Evolutionary conservation across 2,888 invertebrate genomes (phyloP).

Genomic region (Drosophila atripex): DNA sequence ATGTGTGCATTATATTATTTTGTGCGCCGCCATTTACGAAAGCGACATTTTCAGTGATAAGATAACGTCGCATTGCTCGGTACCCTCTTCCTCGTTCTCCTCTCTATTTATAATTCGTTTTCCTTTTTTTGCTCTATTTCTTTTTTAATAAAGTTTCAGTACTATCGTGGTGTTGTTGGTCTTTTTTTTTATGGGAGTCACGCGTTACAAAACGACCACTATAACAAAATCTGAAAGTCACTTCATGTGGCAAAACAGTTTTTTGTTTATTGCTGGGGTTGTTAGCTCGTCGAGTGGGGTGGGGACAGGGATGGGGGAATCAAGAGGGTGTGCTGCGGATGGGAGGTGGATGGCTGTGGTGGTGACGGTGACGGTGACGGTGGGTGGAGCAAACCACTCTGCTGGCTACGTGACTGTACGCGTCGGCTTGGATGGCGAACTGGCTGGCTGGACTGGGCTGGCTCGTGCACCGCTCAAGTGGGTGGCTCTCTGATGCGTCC

Average conservation of each 20-base stretch:
- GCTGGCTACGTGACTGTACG: slow-evolving; percentile 74
- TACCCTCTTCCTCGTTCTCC: slow-evolving; percentile 13
- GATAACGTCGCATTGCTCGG: slow-evolving; percentile 57
- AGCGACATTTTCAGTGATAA: slow-evolving; percentile 67
- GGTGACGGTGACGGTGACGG: slow-evolving; percentile 3
- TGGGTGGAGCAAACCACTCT: slow-evolving; percentile 3
- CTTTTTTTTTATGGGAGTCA: slow-evolving; percentile 58
- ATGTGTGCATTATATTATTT: slow-evolving; percentile 43
- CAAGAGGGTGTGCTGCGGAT: neutral
- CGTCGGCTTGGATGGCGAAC: slow-evolving; percentile 26
- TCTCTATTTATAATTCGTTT: slow-evolving; percentile 59
- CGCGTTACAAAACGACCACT: slow-evolving; percentile 61
- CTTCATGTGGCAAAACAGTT: slow-evolving; percentile 61
- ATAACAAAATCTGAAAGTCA: slow-evolving; percentile 54
- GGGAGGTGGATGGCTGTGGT: neutral
- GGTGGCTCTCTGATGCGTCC: neutral
- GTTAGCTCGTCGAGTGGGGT: slow-evolving; percentile 30
- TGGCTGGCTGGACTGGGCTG: neutral
- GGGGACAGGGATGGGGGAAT: neutral
- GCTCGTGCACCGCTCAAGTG: slow-evolving; percentile 68
- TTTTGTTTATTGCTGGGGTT: slow-evolving; percentile 58
- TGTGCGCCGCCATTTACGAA: slow-evolving; percentile 70
- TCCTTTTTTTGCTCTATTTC: slow-evolving; percentile 71
- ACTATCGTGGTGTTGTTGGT: slow-evolving; percentile 31
- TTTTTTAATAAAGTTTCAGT: slow-evolving; percentile 65